A percentile compares a stretch with the other conserved stretches of the same genome.
Conservation (phyloP, 2,113 vertebrate genomes). For the Trochalopteron elliotii region DNA sequence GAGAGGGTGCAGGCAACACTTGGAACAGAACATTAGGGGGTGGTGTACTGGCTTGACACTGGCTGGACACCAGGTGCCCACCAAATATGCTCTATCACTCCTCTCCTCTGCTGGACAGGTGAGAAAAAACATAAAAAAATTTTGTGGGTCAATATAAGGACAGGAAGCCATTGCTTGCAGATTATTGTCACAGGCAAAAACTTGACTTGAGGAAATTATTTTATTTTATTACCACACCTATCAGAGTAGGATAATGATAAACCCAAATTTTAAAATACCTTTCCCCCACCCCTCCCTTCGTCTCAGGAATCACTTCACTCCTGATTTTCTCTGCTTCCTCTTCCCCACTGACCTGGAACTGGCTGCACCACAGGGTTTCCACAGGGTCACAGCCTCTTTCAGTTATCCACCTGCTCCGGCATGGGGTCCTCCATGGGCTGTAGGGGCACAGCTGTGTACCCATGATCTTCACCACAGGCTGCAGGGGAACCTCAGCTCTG, state of each 20-base stretch:
- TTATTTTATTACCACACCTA: background rate
- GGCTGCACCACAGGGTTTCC: background rate
- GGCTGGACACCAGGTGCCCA: background rate
- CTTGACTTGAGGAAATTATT: background rate
- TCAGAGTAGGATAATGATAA: background rate
- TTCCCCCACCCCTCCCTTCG: background rate
- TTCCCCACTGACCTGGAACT: background rate
- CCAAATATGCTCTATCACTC: background rate
- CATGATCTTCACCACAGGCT: background rate
- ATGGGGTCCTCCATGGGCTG: background rate
- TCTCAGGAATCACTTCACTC: background rate
- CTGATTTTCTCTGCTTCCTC: background rate
- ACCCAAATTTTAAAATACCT: background rate
- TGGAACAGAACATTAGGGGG: background rate
- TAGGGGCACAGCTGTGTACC: background rate
- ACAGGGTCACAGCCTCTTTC: background rate
- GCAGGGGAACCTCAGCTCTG: background rate
- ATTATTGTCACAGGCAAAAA: background rate
- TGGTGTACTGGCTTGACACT: background rate
- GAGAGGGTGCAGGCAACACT: background rate
- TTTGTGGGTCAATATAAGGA: background rate
- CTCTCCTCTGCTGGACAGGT: background rate
- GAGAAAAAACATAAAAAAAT: background rate
- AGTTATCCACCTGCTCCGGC: background rate
- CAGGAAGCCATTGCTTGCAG: background rate